Percentiles rank a stretch among this genome's conserved stretches.
Evolutionary conservation across 2,113 vertebrate species (phyloP).

Genomic region (Neomonachus schauinslandi): DNA sequence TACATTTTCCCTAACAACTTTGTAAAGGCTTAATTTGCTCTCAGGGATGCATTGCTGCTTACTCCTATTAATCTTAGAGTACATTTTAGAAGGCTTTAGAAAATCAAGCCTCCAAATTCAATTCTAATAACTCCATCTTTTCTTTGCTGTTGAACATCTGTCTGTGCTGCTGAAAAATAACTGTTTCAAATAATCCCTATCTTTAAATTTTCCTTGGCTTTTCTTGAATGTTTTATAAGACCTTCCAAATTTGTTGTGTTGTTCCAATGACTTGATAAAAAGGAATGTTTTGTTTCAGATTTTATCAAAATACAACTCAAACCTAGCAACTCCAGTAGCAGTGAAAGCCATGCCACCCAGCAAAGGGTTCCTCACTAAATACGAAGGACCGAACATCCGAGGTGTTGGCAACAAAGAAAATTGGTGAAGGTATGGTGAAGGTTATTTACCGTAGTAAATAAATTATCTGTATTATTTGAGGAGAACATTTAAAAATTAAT

Average conservation of each 20-base stretch:
- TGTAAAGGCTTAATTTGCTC: not conserved
- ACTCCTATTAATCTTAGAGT: not conserved
- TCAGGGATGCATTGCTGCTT: not conserved
- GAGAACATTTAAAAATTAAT: not conserved
- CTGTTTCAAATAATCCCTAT: not conserved
- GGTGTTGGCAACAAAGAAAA: constrained; percentile 82
- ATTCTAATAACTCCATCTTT: not conserved
- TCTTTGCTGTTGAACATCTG: not conserved
- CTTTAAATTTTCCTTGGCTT: not conserved
- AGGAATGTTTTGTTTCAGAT: constrained; percentile 79
- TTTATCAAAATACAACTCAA: constrained; percentile 84
- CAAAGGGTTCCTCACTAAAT: constrained; percentile 25
- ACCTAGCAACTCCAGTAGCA: constrained; percentile 57
- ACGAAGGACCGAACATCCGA: not conserved
- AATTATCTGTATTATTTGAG: not conserved
- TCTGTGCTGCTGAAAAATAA: not conserved
- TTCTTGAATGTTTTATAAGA: constrained; percentile 9
- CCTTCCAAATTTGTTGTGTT: not conserved
- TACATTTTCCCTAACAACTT: not conserved
- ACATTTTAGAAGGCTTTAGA: not conserved
- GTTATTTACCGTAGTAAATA: not conserved
- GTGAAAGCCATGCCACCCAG: constrained; percentile 56
- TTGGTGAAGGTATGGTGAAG: constrained; percentile 65
- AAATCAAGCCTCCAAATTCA: not conserved
- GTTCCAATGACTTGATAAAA: constrained; percentile 20